Evolutionary conservation across 2,113 vertebrate species (phyloP).

Genomic region (Lasiurus cinereus): DNA sequence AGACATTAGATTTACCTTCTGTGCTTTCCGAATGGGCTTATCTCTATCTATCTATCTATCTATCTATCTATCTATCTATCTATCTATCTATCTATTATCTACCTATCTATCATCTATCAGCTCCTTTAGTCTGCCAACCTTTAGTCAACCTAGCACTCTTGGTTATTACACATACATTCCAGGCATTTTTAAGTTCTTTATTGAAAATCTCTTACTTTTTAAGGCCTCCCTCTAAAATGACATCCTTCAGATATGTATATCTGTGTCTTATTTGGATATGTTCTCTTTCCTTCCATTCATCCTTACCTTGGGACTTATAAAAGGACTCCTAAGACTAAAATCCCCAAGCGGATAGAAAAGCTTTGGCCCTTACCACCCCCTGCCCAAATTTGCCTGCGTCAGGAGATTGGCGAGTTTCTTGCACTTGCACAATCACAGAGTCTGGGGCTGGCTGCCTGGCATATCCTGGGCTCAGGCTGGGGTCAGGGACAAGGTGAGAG

Average conservation of each 20-base stretch:
- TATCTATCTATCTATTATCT: too few relatives aligned
- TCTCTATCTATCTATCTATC: too few relatives aligned
- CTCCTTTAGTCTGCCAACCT: neutral
- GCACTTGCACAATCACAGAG: neutral
- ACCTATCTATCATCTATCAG: too few relatives aligned
- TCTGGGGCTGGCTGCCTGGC: neutral
- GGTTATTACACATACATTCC: neutral
- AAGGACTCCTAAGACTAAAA: conserved; percentile 25
- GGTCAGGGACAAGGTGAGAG: fast-evolving
- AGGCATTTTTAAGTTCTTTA: neutral
- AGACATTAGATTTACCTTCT: neutral
- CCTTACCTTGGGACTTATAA: neutral
- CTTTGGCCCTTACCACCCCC: neutral
- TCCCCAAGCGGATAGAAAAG: neutral
- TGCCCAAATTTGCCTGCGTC: neutral
- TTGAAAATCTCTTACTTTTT: neutral
- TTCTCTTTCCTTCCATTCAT: neutral
- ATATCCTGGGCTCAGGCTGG: neutral
- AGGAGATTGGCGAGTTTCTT: neutral
- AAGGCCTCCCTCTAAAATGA: neutral
- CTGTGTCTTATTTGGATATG: neutral
- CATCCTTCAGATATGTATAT: neutral
- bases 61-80: too few relatives aligned
- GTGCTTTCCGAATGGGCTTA: neutral
- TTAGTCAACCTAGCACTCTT: neutral